These are phyloP conservation scores for Panthera leo DNA, from an alignment of 2,113 vertebrate species.

Conservation along the genomic window DNA sequence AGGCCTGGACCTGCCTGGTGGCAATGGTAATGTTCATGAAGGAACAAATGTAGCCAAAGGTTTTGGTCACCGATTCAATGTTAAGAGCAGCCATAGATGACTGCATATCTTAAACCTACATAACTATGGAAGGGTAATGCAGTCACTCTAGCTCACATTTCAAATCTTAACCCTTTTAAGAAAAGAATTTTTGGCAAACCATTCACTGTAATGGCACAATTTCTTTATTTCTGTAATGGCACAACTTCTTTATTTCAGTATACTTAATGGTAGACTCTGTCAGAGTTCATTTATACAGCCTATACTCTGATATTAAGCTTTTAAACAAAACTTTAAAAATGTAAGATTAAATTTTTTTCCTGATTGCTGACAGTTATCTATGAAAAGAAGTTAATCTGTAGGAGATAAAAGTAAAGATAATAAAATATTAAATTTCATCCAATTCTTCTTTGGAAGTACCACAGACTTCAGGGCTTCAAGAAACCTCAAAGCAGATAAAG, in stretches of 20 bases:
- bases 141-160: neutral
- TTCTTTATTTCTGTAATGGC: neutral
- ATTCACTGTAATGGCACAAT: neutral
- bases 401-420: neutral
- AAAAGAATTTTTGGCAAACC: neutral
- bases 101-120: neutral
- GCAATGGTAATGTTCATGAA: neutral
- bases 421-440: neutral
- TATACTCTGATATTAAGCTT: neutral
- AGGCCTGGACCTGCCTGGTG: neutral
- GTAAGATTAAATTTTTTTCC: neutral
- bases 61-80: neutral
- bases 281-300: neutral
- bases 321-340: slow-evolving; percentile 23
- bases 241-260: neutral
- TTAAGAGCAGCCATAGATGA: neutral
- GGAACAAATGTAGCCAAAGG: neutral
- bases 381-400: neutral
- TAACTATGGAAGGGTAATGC: neutral
- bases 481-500: neutral
- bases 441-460: neutral
- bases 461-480: neutral
- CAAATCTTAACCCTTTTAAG: neutral
- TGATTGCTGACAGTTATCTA: neutral
- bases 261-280: neutral